Evolutionary conservation across 2,797 vertebrate species (phyloP), one percentile per base, ranked within the genome.

Genomic region (Onychomys torridus): DNA sequence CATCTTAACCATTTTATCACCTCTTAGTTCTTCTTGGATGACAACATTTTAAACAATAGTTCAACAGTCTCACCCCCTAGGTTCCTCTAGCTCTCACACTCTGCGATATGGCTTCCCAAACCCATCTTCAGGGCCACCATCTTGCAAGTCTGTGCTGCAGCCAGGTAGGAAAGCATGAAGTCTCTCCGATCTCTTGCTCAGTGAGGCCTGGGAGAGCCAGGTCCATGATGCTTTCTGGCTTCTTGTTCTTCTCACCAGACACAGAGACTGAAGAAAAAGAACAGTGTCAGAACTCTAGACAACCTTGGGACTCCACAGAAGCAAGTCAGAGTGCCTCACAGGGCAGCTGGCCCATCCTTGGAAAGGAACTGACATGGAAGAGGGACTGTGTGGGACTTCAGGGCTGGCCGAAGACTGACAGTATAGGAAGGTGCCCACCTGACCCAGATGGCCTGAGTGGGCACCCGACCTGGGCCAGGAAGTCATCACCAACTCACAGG

Each of bases 161-260:
- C 16, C 7, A 46, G 37, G 23, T 37, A 21, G 3, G 8, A 40
- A 46, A 43, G 37, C 75, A 16, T 0, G 1, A 23, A 55, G 37
- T 16, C 9, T 12, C 34, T 0, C 4, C 2, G 0, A 12, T 37
- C 12, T 16, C n/a, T 52, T 55, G 89, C 37, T n/a, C n/a, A 6
- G 25, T 3, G 14, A 82, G 7, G 13, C 5, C 2, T 2, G 19
- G 7, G 23, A 2, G 16, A 69, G 4, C 3, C 8, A 12, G 5
- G 0, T 11, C 5, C 2, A 0, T 4, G 0, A 0, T 7, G 40
- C 7, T 0, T n/a, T 9, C 13, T 27, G 57, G 25, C 27, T 52
- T 34, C 78, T 40, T 49, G 25, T 2, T 71, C 23, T 61, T 43
- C 71, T 67, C 8, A 43, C 23, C 25, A 11, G 59, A 79, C 6